Percentiles rank a stretch among this genome's conserved stretches.
phyloP scores from a whole-genome alignment of 2,888 invertebrate genomes.

The Elysia crispata region DNA sequence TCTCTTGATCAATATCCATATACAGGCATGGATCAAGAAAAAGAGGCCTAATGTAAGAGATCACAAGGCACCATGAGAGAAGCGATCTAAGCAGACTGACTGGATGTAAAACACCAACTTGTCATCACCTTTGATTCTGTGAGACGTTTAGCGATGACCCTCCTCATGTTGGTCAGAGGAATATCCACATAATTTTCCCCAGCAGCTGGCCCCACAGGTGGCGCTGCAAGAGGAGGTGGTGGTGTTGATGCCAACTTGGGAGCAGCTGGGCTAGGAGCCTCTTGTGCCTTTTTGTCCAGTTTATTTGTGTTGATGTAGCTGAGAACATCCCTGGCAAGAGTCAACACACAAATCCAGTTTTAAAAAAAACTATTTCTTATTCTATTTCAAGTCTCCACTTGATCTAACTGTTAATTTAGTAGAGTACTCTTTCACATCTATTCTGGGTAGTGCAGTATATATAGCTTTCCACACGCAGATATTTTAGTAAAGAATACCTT shows the following conservation, averaged over 20 bases:
- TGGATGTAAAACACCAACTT: too few species aligned
- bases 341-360: background rate
- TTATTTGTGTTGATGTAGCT: constrained; percentile 64
- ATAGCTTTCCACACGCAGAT: too few species aligned
- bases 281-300: constrained; percentile 59
- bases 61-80: too few species aligned
- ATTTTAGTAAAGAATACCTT: too few species aligned
- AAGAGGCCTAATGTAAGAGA: too few species aligned
- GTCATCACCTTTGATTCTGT: constrained; percentile 81
- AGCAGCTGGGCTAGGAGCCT: constrained; percentile 10
- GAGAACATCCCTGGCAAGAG: constrained; percentile 70
- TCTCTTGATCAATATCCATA: too few species aligned
- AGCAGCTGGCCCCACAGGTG: constrained; percentile 61
- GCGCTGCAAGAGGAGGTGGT: constrained; percentile 54
- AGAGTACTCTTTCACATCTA: background rate
- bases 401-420: background rate
- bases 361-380: background rate
- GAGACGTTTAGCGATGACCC: constrained; percentile 83
- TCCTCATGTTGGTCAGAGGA: constrained; percentile 82
- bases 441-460: too few species aligned
- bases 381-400: background rate
- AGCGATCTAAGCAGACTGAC: too few species aligned
- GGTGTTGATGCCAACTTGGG: constrained; percentile 54
- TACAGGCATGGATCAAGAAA: too few species aligned
- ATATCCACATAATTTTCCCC: constrained; percentile 78